Base-by-base conservation (phyloP, 2,113 vertebrate species). In the Neodon shergylaensis region DNA sequence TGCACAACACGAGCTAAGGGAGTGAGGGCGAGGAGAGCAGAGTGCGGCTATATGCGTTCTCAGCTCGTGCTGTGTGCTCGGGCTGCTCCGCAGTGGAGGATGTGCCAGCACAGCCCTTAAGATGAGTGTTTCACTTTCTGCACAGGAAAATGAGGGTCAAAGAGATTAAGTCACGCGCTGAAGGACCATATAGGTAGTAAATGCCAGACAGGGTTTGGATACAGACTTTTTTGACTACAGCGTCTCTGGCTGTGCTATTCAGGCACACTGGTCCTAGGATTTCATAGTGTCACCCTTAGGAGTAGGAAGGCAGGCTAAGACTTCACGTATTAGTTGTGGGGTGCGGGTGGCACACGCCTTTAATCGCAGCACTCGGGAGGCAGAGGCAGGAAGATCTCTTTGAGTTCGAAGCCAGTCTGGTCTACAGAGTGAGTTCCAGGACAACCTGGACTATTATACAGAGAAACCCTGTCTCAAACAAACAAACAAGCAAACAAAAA, bases 71-170 rank as follows among this genome's bases (percentile, higher is more conserved):
- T 21, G 2, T 68, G 66, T 58, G 52, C 21, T 47, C 5, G 36
- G 49, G 39, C 42, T 58, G 26, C 63, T 66, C 1, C 68, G 76
- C 17, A 74, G 39, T 26, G 63, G 28, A 58, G 74, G 58, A 6
- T 47, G n/a, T 52, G 13, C 66, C 58, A 65, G 73, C 26, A 42
- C 74, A 76, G 16, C 52, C 28, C 42, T 82, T 54, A 66, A 95
- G 73, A 66, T 86, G 79, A 31, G 33, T 72, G 39, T 91, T 95
- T 91, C 77, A 52, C 58, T 95, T 86, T 73, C 66, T 63, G 28
- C 14, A 12, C 76, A 89, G 88, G 77, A 93, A 95, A 76, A 52
- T 85, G 70, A 95, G 54, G 36, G 68, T 92, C 84, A 85, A 39
- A 73, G 91, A 89, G 65, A 68, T 88, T 77, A 66, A 92, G 19